phyloP scores from a whole-genome alignment of 2,888 invertebrate genomes.

The Tribolium freemani region DNA sequence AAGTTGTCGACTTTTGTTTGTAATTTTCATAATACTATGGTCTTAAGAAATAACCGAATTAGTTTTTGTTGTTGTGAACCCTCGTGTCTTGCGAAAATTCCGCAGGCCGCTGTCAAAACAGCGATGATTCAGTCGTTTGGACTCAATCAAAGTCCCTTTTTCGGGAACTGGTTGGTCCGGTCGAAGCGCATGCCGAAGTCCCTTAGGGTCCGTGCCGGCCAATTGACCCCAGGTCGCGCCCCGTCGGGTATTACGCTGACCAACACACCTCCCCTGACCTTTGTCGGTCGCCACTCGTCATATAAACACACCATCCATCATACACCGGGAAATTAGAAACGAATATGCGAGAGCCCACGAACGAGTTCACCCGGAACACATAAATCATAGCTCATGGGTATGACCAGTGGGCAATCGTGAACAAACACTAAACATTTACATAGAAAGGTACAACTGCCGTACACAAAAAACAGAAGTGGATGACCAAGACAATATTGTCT shows the following conservation, averaged over 20 bases:
- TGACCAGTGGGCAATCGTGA: not conserved
- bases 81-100: not conserved
- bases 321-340: slow-evolving; percentile 63
- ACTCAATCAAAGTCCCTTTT: slow-evolving; percentile 58
- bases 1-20: too few relatives aligned
- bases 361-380: slow-evolving; percentile 43
- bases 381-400: slow-evolving; percentile 40
- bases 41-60: too few relatives aligned
- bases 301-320: slow-evolving; percentile 69
- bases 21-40: too few relatives aligned
- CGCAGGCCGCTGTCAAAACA: slow-evolving; percentile 29
- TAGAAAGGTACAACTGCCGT: not conserved
- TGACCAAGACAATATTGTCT: too few relatives aligned
- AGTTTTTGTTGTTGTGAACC: not conserved
- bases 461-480: too few relatives aligned
- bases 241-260: slow-evolving; percentile 66
- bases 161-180: slow-evolving; percentile 56
- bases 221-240: slow-evolving; percentile 68
- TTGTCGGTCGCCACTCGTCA: slow-evolving; percentile 67
- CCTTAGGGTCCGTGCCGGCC: slow-evolving; percentile 61
- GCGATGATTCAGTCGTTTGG: slow-evolving; percentile 48
- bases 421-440: not conserved
- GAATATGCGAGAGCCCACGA: slow-evolving; percentile 54
- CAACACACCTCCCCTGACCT: slow-evolving; percentile 69
- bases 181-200: slow-evolving; percentile 38